phyloP scores from a whole-genome alignment of 2,113 vertebrate genomes.

The Onychostruthus taczanowskii region DNA sequence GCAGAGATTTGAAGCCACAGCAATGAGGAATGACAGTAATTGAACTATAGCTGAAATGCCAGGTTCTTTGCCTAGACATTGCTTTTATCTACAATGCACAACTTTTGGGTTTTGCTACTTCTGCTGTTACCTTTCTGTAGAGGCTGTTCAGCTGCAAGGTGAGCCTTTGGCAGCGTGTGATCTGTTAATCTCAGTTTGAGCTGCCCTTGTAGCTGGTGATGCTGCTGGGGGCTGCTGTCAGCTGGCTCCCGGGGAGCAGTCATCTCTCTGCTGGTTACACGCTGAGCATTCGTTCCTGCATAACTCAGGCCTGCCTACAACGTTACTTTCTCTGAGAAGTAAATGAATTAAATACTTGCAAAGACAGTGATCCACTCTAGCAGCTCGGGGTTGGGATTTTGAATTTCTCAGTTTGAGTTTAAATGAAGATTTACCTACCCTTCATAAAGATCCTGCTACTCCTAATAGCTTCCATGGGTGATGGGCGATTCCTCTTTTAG shows the following conservation, averaged over 20 bases:
- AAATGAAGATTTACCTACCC: not conserved
- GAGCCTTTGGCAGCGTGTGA: not conserved
- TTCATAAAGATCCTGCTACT: not conserved
- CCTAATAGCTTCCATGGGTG: accelerated
- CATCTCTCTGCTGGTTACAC: not conserved
- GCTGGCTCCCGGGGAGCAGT: not conserved
- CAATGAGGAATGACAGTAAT: not conserved
- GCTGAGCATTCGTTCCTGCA: not conserved
- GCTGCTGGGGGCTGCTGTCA: not conserved
- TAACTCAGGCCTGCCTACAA: not conserved
- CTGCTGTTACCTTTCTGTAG: not conserved
- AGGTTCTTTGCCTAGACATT: not conserved
- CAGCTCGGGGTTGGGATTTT: not conserved
- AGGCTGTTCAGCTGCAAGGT: not conserved
- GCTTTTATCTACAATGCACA: not conserved
- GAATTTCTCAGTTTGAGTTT: not conserved
- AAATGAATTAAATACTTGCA: not conserved
- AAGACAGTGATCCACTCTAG: not conserved
- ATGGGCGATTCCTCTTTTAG: not conserved
- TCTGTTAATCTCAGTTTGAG: not conserved
- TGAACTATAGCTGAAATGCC: not conserved
- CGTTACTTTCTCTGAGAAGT: not conserved
- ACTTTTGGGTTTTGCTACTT: not conserved
- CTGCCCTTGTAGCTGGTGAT: not conserved
- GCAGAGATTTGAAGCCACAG: not conserved